Base-by-base conservation (phyloP, 2,888 invertebrate genomes). In the Dicycla oo region DNA sequence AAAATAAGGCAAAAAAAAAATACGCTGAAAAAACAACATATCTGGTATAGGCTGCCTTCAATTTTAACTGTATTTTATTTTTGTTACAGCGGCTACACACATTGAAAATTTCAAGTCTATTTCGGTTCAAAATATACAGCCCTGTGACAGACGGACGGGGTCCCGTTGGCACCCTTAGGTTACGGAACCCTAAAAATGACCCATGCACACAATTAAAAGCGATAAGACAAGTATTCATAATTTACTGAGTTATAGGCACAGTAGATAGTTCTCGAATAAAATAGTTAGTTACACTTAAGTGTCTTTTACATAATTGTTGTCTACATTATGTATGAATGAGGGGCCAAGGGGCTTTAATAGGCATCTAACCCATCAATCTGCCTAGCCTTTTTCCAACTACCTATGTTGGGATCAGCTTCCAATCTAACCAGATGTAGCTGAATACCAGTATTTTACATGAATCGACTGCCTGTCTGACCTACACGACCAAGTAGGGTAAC, bases 291-390 rank as follows among this genome's bases (percentile, higher is more conserved):
- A 30, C 18, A 38, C 26, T n/a, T 64, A 20, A 20, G 49, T 64
- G 18, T 75, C 64, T 15, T 65, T 45, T 65, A 76, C 56, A 65
- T 77, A 65, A 64, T 78, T 63, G 49, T 34, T 49, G 47, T 40
- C 30, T 57, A 30, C n/a, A 63, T 69, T 53, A 58, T 40, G 23
- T 58, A 58, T 56, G 20, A 73, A 34, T 40, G 47, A 43, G 73
- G 47, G 56, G 40, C 23, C 23, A 43, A 49, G 6, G 15, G 30
- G 20, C 6, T 15, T 15, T n/a, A n/a, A 34, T n/a, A 49, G 8
- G 15, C 15, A 34, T n/a, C 26, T 30, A 43, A 60, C 8, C n/a
- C 11, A n/a, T 10, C 30, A 30, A 61, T 45, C 30, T 61, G 43
- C 4, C 61, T 30, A 5, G 0, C 20, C 3, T 45, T 47, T 60